Evolutionary conservation across 1,140 invertebrate genomes (phyloP).

Genomic region (Hyles vespertilio): DNA sequence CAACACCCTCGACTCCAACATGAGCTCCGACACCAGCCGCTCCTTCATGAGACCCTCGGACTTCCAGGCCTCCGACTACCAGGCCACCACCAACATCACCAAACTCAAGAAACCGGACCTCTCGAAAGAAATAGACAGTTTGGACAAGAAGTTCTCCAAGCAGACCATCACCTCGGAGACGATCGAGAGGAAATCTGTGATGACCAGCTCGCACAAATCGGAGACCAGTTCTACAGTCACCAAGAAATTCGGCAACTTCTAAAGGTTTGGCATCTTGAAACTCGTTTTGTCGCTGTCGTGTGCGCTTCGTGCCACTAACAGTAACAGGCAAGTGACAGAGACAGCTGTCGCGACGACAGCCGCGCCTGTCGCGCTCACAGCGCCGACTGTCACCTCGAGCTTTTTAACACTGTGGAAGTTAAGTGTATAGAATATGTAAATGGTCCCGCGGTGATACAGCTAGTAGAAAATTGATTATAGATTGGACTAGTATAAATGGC

Average conservation of each 20-base stretch:
- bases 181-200: conserved; percentile 69
- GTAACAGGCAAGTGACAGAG: background rate
- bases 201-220: conserved; percentile 73
- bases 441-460: no score
- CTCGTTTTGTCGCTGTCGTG: background rate
- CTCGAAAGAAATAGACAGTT: conserved; percentile 61
- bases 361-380: background rate
- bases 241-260: conserved; percentile 75
- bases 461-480: no score
- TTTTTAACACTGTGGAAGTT: no score
- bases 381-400: background rate
- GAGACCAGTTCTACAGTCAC: conserved; percentile 70
- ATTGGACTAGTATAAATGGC: conserved; percentile 2
- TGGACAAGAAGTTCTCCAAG: conserved; percentile 70
- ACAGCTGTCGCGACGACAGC: conserved; percentile 1
- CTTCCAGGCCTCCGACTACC: conserved; percentile 58
- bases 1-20: conserved; percentile 66
- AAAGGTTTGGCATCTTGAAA: conserved; percentile 32
- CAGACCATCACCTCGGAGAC: conserved; percentile 71
- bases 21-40: conserved; percentile 70
- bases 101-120: conserved; percentile 64
- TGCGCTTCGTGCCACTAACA: background rate
- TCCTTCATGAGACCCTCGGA: conserved; percentile 72
- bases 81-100: conserved; percentile 40
- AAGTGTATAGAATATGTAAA: no score